Percentiles rank a stretch among this genome's conserved stretches.
Evolutionary conservation across 2,888 invertebrate genomes (phyloP).

Genomic region (Malachius bipustulatus): DNA sequence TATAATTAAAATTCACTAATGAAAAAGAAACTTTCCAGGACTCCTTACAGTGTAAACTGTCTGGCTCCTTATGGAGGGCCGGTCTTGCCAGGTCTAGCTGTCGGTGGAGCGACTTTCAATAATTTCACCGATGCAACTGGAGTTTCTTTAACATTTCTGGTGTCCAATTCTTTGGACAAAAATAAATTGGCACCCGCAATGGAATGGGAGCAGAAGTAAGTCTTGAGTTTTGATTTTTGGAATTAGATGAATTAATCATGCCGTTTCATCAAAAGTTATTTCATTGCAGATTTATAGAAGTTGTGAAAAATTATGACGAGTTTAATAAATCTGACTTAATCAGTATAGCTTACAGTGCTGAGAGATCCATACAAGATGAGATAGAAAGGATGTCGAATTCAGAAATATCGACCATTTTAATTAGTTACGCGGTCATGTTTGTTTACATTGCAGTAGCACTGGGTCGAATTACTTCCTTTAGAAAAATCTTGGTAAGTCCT

Average conservation of each 20-base stretch:
- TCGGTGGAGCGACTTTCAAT: slow-evolving; percentile 62
- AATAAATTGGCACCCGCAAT: slow-evolving; percentile 46
- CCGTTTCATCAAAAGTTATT: background rate
- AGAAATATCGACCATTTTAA: slow-evolving; percentile 70
- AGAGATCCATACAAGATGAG: slow-evolving; percentile 87
- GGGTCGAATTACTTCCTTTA: slow-evolving; percentile 56
- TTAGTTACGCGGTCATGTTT: slow-evolving; percentile 91
- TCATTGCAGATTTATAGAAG: slow-evolving; percentile 47
- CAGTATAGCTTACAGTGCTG: slow-evolving; percentile 61
- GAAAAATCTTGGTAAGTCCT: slow-evolving; percentile 41
- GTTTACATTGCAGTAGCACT: slow-evolving; percentile 77
- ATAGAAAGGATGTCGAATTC: slow-evolving; percentile 74
- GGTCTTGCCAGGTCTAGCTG: slow-evolving; percentile 67
- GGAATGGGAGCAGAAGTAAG: slow-evolving; percentile 61
- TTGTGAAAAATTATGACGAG: slow-evolving; percentile 46
- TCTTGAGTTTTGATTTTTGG: slow-evolving; percentile 7
- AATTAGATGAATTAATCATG: too few species aligned
- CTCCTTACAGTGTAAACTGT: slow-evolving; percentile 51
- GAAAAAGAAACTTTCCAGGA: slow-evolving; percentile 33
- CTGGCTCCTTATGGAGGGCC: slow-evolving; percentile 81
- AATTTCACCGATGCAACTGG: slow-evolving; percentile 51
- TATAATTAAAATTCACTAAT: too few species aligned
- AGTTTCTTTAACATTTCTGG: slow-evolving; percentile 65
- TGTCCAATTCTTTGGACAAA: slow-evolving; percentile 55
- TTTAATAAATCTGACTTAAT: slow-evolving; percentile 46